Conservation (phyloP, 2,888 invertebrate species). For the Cantharis flavilabris region DNA sequence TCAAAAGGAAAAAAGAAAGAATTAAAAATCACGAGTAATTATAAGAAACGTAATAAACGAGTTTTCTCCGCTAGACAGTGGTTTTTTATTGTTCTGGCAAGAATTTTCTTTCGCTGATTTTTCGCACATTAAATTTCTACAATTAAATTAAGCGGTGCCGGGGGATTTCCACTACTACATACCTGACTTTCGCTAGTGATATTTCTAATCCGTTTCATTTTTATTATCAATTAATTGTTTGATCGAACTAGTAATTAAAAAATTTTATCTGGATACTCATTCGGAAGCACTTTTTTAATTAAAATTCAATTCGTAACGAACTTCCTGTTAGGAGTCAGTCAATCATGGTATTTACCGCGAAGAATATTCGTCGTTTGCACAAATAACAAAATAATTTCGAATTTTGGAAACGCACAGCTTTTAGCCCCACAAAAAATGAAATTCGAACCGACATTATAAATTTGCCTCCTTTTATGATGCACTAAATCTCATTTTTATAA, state of each 20-base stretch:
- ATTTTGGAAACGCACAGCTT: not conserved
- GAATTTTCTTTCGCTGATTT: not conserved
- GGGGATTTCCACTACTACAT: not conserved
- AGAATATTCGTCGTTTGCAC: not conserved
- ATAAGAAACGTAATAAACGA: not conserved
- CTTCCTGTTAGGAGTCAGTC: not conserved
- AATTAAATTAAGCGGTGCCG: not conserved
- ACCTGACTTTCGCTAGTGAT: not conserved
- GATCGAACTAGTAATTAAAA: not conserved
- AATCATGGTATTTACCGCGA: not conserved
- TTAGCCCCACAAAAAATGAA: not conserved
- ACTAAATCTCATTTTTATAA: not conserved
- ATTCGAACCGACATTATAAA: not conserved
- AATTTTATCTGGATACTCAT: not conserved
- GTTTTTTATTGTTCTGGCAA: not conserved
- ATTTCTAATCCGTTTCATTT: not conserved
- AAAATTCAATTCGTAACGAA: not conserved
- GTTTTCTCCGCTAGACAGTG: not conserved
- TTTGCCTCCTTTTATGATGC: not conserved
- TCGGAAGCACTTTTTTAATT: not conserved
- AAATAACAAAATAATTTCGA: not conserved
- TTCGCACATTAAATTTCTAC: not conserved
- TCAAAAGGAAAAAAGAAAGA: not conserved
- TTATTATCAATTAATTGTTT: not conserved
- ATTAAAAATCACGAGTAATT: not conserved